These are phyloP conservation scores for Scaptomyza reducta DNA, from an alignment of 2,888 invertebrate genomes.

Conservation along the genomic window DNA sequence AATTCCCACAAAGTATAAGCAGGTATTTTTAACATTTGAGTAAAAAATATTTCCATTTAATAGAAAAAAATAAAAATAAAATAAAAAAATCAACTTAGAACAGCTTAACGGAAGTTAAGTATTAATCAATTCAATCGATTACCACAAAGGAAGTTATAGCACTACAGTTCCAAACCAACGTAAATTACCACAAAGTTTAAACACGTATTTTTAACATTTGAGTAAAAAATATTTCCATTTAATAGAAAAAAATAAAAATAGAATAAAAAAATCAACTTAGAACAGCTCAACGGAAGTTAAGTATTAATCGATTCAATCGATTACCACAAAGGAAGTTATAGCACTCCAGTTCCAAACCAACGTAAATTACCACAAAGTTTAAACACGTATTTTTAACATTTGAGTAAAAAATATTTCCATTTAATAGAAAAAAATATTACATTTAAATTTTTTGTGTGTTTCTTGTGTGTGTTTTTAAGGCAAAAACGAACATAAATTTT, in stretches of 20 bases:
- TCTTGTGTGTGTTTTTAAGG: conserved; percentile 10
- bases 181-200: not conserved
- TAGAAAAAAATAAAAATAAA: conserved; percentile 45
- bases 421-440: conserved; percentile 49
- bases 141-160: no score
- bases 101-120: no score
- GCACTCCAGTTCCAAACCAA: no score
- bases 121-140: no score
- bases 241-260: conserved; percentile 45
- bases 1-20: not conserved
- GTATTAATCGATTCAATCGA: no score
- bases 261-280: no score
- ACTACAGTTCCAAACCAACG: no score
- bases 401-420: conserved; percentile 39
- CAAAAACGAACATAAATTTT: conserved; percentile 57
- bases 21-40: conserved; percentile 5
- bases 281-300: not conserved
- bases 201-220: conserved; percentile 2
- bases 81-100: not conserved
- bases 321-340: no score
- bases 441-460: conserved; percentile 13
- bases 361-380: no score
- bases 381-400: not conserved
- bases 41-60: conserved; percentile 45
- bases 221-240: conserved; percentile 43